Evolutionary conservation across 2,797 vertebrate genomes (phyloP).

Genomic region (Falco rusticolus): DNA sequence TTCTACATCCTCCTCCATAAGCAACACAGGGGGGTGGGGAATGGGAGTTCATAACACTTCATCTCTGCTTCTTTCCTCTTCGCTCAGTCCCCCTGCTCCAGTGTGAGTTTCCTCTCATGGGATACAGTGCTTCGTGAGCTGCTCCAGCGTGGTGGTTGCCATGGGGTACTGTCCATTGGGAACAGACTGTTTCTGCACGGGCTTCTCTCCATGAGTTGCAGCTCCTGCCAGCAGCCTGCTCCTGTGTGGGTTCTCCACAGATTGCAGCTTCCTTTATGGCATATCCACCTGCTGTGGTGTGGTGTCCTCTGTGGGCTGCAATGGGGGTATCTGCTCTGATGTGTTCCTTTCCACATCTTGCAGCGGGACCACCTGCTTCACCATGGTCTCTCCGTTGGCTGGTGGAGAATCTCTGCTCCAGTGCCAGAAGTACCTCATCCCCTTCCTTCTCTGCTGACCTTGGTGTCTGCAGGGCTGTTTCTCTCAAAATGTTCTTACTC

Average conservation of each 20-base stretch:
- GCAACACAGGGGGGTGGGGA: not conserved
- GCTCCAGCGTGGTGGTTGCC: not conserved
- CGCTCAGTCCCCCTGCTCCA: not conserved
- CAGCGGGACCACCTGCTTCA: not conserved
- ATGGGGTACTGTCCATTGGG: not conserved
- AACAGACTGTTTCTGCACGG: not conserved
- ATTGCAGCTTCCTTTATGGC: not conserved
- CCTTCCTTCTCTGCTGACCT: not conserved
- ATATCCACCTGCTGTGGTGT: not conserved
- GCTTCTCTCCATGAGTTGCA: not conserved
- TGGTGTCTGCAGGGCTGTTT: not conserved
- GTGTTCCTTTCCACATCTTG: rapidly evolving
- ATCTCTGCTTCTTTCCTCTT: not conserved
- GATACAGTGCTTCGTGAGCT: not conserved
- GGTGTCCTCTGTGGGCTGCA: not conserved
- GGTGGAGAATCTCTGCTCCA: not conserved
- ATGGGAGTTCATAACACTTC: not conserved
- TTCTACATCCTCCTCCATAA: not conserved
- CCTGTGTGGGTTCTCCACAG: not conserved
- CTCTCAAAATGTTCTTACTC: not conserved
- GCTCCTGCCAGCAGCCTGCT: not conserved
- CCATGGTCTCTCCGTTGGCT: rapidly evolving
- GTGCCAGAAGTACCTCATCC: not conserved
- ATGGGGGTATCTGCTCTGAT: rapidly evolving
- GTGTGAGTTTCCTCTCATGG: not conserved